Evolutionary conservation across 2,888 invertebrate species (phyloP).

Genomic region (Drosophila borealis): DNA sequence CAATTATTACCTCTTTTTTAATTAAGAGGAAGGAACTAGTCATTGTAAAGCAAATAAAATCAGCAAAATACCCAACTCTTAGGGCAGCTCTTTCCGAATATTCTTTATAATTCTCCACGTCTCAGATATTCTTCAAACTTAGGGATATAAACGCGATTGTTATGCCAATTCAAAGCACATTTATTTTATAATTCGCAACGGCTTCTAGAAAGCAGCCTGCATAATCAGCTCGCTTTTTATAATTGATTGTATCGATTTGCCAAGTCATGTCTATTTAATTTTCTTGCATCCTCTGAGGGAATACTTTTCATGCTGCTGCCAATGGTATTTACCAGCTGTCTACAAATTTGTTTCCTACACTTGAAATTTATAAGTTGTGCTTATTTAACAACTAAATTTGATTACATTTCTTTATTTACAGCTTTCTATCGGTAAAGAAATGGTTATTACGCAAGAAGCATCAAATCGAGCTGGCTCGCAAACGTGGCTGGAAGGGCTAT

Average conservation of each 20-base stretch:
- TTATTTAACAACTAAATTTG: slow-evolving; percentile 11
- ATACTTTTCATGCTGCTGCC: slow-evolving; percentile 1
- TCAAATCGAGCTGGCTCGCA: slow-evolving; percentile 97
- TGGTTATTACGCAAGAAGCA: slow-evolving; percentile 98
- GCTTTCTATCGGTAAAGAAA: slow-evolving; percentile 98
- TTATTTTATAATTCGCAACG: slow-evolving; percentile 17
- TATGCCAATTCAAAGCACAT: neutral
- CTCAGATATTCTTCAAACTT: too few relatives aligned
- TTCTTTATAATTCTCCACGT: too few relatives aligned
- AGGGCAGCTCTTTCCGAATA: too few relatives aligned
- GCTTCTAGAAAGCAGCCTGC: slow-evolving; percentile 1
- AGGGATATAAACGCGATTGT: too few relatives aligned
- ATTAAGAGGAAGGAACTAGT: too few relatives aligned
- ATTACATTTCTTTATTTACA: slow-evolving; percentile 83
- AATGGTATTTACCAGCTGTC: slow-evolving; percentile 12
- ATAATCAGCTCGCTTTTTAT: neutral
- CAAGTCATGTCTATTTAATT: neutral
- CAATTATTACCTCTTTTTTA: too few relatives aligned
- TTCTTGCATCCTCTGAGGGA: neutral
- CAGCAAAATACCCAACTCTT: too few relatives aligned
- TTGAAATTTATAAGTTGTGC: slow-evolving; percentile 9
- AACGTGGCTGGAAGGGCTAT: slow-evolving; percentile 99
- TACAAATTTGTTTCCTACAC: neutral
- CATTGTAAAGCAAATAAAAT: too few relatives aligned
- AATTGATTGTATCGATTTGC: neutral